These are phyloP conservation scores for Branchinecta lynchi DNA, from an alignment of 1,140 invertebrate genomes.

Conservation along the genomic window DNA sequence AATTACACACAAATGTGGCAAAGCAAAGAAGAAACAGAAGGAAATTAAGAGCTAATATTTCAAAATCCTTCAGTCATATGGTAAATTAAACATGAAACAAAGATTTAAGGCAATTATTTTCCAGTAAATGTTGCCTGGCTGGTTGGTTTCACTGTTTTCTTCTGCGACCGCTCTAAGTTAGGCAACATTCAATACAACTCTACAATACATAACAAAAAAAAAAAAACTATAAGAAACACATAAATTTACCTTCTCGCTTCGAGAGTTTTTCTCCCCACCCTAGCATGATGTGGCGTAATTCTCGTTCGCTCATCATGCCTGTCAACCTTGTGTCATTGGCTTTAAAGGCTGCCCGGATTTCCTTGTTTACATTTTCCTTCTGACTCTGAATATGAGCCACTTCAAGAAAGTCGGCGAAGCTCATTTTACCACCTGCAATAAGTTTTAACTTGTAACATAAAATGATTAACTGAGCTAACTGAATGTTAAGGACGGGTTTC, in stretches of 20 bases:
- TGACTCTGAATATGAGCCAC: constrained; percentile 79
- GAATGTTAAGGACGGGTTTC: too few relatives aligned
- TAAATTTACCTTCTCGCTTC: constrained; percentile 57
- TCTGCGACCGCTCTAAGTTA: too few relatives aligned
- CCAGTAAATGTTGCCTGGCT: too few relatives aligned
- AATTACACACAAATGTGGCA: too few relatives aligned
- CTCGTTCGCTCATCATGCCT: constrained; percentile 60
- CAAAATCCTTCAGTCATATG: too few relatives aligned
- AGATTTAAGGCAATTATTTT: too few relatives aligned
- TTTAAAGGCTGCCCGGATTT: constrained; percentile 75
- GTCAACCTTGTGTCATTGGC: constrained; percentile 57
- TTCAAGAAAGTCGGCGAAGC: constrained; percentile 87
- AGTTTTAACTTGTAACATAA: constrained; percentile 17
- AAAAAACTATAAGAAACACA: too few relatives aligned
- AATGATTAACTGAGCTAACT: background rate
- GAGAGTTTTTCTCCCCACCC: constrained; percentile 82
- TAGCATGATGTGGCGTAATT: constrained; percentile 70
- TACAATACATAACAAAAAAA: constrained; percentile 2
- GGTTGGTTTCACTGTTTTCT: background rate
- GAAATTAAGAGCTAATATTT: too few relatives aligned
- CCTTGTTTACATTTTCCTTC: constrained; percentile 71
- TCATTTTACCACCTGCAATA: constrained; percentile 64
- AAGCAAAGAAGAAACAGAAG: too few relatives aligned
- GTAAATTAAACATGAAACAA: too few relatives aligned
- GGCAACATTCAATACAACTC: constrained; percentile 15